Evolutionary conservation across 1,140 invertebrate genomes (phyloP), one percentile per base, ranked within the genome.

Genomic region (Maniola jurtina): DNA sequence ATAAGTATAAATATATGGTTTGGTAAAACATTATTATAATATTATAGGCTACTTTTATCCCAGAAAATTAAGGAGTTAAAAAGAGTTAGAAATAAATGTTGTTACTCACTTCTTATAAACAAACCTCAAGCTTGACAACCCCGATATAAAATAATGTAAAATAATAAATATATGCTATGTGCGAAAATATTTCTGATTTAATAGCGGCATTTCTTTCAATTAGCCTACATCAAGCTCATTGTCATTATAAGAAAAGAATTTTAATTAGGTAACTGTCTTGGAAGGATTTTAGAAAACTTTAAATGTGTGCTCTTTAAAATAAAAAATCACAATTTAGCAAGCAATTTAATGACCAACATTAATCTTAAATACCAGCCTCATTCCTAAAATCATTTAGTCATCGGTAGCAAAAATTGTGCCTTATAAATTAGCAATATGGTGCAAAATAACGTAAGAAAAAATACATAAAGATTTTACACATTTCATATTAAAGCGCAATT

Each of bases 291-390:
- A 9, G 48, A 16, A 45, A 45, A 15, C 7, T 52, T 16, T 16
- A 52, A 52, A 52, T 25, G 15, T 52, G 45, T 48, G 45, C 6
- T 16, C 40, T 52, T 52, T 52, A 52, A 52, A 52, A 52, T 25
- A 15, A 5, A 25, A 2, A 25, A 14, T 13, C 13, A 0, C 48
- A 16, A 52, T 52, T 52, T 25, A 16, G 48, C 48, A 52, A 15
- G 10, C 3, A 52, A 52, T 25, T 52, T 52, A 52, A 52, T 52
- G 48, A 25, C 48, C 6, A 15, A 52, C 48, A 52, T 52, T 16
- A 52, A 52, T 52, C 48, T 25, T 52, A 52, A 52, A 52, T 52
- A 25, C 48, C 48, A 52, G 16, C 48, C 16, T 52, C 48, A 52
- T 52, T 52, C 48, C 48, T 16, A 25, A 52, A 52, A 52, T 52